phyloP scores from a whole-genome alignment of 1,140 invertebrate genomes.

The Listronotus bonariensis region DNA sequence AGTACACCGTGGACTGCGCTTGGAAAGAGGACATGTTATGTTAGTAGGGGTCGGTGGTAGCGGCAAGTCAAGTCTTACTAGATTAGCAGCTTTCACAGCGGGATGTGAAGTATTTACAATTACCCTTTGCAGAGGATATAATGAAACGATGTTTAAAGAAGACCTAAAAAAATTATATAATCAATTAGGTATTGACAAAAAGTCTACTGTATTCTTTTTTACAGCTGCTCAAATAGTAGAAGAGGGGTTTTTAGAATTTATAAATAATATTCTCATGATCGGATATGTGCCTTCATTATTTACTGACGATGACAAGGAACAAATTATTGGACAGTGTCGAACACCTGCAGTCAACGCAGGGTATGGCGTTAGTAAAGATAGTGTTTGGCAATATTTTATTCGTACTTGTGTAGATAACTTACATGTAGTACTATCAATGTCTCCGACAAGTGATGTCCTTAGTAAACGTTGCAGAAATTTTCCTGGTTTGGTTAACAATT shows the following conservation, averaged over 20 bases:
- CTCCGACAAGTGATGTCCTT: slow-evolving; percentile 79
- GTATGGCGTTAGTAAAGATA: slow-evolving; percentile 71
- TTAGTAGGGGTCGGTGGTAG: slow-evolving; percentile 85
- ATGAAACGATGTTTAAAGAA: slow-evolving; percentile 79
- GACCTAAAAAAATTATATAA: slow-evolving; percentile 83
- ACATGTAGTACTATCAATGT: slow-evolving; percentile 89
- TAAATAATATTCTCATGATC: slow-evolving; percentile 88
- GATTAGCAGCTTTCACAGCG: slow-evolving; percentile 75
- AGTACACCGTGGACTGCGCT: slow-evolving; percentile 79
- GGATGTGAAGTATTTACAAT: slow-evolving; percentile 83
- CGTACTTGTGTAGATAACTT: slow-evolving; percentile 78
- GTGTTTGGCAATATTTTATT: slow-evolving; percentile 84
- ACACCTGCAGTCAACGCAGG: slow-evolving; percentile 71
- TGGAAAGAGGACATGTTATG: slow-evolving; percentile 83
- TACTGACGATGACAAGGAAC: slow-evolving; percentile 84
- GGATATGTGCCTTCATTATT: slow-evolving; percentile 82
- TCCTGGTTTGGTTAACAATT: slow-evolving; percentile 89
- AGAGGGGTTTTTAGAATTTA: slow-evolving; percentile 84
- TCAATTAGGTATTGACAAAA: slow-evolving; percentile 75
- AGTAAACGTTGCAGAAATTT: slow-evolving; percentile 84
- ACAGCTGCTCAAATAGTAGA: slow-evolving; percentile 78
- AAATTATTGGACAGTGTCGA: slow-evolving; percentile 69
- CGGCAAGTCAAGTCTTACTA: slow-evolving; percentile 78
- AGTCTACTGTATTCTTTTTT: slow-evolving; percentile 82
- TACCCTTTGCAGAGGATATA: slow-evolving; percentile 79